A percentile compares a stretch with the other conserved stretches of the same genome.
Evolutionary conservation across 2,888 invertebrate genomes (phyloP).

Genomic region (Athrips mouffetella): DNA sequence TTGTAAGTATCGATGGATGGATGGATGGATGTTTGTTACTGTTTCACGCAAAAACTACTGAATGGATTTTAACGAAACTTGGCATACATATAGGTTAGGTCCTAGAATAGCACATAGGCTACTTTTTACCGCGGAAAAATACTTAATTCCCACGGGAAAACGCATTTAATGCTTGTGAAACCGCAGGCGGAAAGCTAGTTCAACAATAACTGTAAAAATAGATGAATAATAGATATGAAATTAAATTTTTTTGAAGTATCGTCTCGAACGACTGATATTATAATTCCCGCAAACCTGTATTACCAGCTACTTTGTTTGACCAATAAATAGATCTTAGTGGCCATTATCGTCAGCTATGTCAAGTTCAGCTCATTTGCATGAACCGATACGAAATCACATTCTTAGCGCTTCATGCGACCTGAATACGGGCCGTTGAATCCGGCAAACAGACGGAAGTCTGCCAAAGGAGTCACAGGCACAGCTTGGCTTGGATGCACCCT

Average conservation of each 20-base stretch:
- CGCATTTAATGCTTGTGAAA: too few species aligned
- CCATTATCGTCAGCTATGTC: conserved; percentile 13
- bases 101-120: too few species aligned
- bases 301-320: neutral
- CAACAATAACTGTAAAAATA: too few species aligned
- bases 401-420: conserved; percentile 34
- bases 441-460: conserved; percentile 58
- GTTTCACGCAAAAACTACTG: too few species aligned
- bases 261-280: neutral
- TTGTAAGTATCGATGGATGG: too few species aligned
- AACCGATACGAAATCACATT: conserved; percentile 14
- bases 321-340: neutral
- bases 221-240: neutral
- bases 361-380: conserved; percentile 16
- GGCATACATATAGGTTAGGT: too few species aligned
- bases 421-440: conserved; percentile 65
- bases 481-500: conserved; percentile 19
- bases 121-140: too few species aligned
- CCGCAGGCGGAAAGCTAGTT: too few species aligned
- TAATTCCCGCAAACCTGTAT: neutral
- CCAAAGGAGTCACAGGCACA: conserved; percentile 44
- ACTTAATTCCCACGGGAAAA: too few species aligned
- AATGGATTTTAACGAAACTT: too few species aligned
- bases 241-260: neutral
- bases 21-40: too few species aligned